Base-by-base conservation (phyloP, 2,113 vertebrate species). In the Phalacrocorax aristotelis region DNA sequence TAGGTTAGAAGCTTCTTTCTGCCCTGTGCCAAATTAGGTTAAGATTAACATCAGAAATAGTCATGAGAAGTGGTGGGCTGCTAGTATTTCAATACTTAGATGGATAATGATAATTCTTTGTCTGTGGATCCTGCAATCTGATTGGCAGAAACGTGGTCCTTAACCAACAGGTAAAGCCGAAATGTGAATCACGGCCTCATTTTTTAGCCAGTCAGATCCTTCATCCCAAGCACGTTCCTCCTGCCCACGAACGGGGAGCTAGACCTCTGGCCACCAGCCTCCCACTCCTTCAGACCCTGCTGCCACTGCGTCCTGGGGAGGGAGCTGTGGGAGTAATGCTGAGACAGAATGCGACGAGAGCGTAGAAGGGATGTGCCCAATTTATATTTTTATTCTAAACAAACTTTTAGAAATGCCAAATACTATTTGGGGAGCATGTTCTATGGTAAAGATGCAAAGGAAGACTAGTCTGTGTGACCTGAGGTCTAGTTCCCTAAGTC, bases 91-190 rank as follows among this genome's bases (percentile, higher is more conserved):
- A 16, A 25, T 69, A 32, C 54, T 90, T 48, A 69, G 65, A 15
- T 93, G 75, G 65, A 72, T 94, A 89, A 93, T 25, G 12, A 19
- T 27, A 69, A 64, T 42, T 93, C 91, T 78, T 92, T 94, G 60
- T 94, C 90, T 83, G 17, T 78, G 95, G 84, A 58, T 94, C 84
- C 81, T 68, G 83, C 77, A 69, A 20, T 93, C 85, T 90, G 84
- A n/a, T 7, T 68, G 83, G 85, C 89, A 91, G 90, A 85, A 93
- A 66, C 48, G 14, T 76, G 84, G 65, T 93, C 34, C 57, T 82
- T 93, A 74, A 51, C 65, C 44, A 51, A 52, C 91, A 93, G 92
- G 90, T 95, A 90, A 91, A 92, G 52, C 87, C 78, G 49, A 15
- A 5, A 0, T 49, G 75, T 76, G 61, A 90, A n/a, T 91, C 87